Evolutionary conservation across 2,113 vertebrate genomes (phyloP).

Genomic region (Stictonetta naevosa): DNA sequence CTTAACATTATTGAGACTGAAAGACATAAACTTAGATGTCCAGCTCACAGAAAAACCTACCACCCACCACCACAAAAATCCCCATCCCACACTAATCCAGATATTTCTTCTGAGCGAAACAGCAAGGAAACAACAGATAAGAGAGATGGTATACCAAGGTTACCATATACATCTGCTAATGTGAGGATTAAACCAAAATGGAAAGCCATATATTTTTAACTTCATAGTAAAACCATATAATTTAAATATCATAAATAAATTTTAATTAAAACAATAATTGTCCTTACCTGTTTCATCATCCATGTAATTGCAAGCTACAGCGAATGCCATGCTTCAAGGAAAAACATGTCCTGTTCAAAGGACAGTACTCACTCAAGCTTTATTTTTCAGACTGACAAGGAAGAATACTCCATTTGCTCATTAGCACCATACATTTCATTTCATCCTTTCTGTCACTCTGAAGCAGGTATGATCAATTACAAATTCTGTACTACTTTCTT

Average conservation of each 20-base stretch:
- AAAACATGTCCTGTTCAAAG: slow-evolving; percentile 1
- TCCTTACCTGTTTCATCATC: background rate
- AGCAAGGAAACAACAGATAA: background rate
- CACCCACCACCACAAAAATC: background rate
- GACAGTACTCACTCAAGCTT: slow-evolving; percentile 29
- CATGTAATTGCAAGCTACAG: slow-evolving; percentile 12
- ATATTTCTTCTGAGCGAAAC: background rate
- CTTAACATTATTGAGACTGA: background rate
- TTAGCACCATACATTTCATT: slow-evolving; percentile 49
- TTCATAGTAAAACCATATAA: background rate
- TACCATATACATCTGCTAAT: background rate
- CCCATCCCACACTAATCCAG: background rate
- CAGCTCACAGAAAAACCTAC: background rate
- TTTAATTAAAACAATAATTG: background rate
- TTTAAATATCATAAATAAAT: background rate
- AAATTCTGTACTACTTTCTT: background rate
- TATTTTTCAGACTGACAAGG: slow-evolving; percentile 55
- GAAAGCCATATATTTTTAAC: background rate
- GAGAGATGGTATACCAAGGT: background rate
- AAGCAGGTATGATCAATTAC: background rate
- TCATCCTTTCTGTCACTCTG: slow-evolving; percentile 6
- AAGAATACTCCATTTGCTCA: slow-evolving; percentile 64
- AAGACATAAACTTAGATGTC: background rate
- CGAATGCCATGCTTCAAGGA: slow-evolving; percentile 14
- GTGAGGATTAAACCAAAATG: background rate